phyloP scores from a whole-genome alignment of 2,113 vertebrate genomes.

The Toxostoma redivivum region DNA sequence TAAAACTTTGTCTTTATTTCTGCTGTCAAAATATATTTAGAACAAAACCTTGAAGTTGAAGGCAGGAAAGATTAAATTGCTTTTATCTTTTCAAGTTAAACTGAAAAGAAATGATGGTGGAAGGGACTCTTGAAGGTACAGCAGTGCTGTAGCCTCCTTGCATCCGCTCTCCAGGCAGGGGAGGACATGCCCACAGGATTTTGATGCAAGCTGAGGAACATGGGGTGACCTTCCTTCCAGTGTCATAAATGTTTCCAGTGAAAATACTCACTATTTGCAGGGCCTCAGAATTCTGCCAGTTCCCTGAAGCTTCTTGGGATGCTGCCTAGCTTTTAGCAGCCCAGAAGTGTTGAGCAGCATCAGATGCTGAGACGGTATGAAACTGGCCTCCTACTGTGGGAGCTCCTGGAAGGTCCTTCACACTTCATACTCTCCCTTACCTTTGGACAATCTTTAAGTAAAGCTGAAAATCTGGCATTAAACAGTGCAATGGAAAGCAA shows the following conservation, averaged over 20 bases:
- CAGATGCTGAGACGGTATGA: neutral
- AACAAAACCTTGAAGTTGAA: conserved; percentile 12
- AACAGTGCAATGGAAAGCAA: neutral
- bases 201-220: neutral
- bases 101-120: neutral
- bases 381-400: neutral
- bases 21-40: conserved; percentile 54
- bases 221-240: neutral
- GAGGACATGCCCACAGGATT: neutral
- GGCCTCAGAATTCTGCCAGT: neutral
- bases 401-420: neutral
- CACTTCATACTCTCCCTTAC: neutral
- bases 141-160: neutral
- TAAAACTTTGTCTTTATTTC: conserved; percentile 56
- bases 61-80: conserved; percentile 33
- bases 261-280: neutral
- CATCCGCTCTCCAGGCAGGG: rapidly evolving
- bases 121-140: neutral
- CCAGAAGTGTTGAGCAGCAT: neutral
- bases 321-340: neutral
- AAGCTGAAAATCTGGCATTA: neutral
- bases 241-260: neutral
- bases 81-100: conserved; percentile 21
- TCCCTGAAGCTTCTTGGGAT: neutral
- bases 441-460: neutral